Percentiles rank a stretch among this genome's conserved stretches.
Conservation (phyloP, 1,140 invertebrate species). For the Geopemphigus sp. region DNA sequence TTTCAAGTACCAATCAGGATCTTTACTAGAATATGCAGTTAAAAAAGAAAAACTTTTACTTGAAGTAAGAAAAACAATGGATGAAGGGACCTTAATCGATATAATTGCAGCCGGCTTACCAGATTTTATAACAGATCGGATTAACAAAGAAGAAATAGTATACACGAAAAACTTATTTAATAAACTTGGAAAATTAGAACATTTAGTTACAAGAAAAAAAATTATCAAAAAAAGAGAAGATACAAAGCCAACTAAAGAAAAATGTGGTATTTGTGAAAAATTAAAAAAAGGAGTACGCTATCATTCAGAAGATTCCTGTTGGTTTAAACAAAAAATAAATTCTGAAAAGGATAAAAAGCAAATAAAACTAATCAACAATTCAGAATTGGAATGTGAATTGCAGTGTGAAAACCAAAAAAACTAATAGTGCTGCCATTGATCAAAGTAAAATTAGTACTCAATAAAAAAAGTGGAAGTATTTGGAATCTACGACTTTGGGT, state of each 20-base stretch:
- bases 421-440: slow-evolving; percentile 40
- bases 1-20: too few relatives aligned
- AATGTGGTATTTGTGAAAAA: slow-evolving; percentile 31
- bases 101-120: slow-evolving; percentile 53
- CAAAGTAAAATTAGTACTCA: slow-evolving; percentile 21
- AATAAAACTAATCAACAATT: neutral
- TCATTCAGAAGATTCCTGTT: slow-evolving; percentile 53
- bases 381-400: neutral
- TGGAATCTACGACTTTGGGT: slow-evolving; percentile 48
- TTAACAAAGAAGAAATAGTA: slow-evolving; percentile 52
- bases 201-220: too few relatives aligned
- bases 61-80: too few relatives aligned
- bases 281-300: slow-evolving; percentile 52
- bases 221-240: neutral
- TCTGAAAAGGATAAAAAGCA: neutral
- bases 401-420: slow-evolving; percentile 40
- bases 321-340: slow-evolving; percentile 52
- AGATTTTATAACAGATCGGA: slow-evolving; percentile 53
- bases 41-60: too few relatives aligned
- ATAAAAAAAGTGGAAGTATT: slow-evolving; percentile 16
- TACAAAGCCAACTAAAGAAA: neutral
- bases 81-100: too few relatives aligned
- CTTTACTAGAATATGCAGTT: too few relatives aligned
- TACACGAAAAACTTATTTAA: neutral
- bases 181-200: too few relatives aligned